These are phyloP conservation scores for Pteruthius melanotis DNA, from an alignment of 2,113 vertebrate genomes.

Conservation along the genomic window DNA sequence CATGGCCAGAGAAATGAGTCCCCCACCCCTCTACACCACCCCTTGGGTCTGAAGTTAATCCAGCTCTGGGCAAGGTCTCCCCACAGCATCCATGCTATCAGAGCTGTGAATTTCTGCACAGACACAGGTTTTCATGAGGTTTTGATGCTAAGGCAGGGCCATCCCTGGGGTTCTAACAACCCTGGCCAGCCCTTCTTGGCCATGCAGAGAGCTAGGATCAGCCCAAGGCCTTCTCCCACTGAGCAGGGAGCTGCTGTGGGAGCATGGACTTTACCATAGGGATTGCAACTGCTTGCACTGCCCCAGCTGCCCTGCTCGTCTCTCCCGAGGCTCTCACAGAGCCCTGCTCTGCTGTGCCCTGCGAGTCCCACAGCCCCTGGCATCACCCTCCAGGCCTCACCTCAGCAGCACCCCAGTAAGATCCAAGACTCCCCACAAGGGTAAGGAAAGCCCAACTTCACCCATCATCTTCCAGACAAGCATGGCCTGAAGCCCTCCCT, in stretches of 20 bases:
- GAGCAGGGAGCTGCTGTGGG: neutral
- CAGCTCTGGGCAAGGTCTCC: neutral
- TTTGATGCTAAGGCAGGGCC: neutral
- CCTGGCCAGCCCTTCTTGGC: neutral
- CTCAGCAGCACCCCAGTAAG: neutral
- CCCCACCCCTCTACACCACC: neutral
- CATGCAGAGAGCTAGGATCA: neutral
- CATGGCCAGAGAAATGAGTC: neutral
- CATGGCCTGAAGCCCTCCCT: neutral
- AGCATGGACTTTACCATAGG: fast-evolving
- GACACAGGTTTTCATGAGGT: neutral
- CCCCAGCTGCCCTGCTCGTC: neutral
- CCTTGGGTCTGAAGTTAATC: conserved; percentile 28
- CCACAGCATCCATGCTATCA: neutral
- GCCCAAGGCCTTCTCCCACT: neutral
- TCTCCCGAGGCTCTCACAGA: neutral
- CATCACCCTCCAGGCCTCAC: neutral
- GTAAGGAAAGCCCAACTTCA: neutral
- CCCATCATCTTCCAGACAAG: neutral
- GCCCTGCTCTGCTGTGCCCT: neutral
- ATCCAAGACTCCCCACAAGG: neutral
- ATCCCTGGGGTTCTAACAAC: neutral
- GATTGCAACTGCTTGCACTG: neutral
- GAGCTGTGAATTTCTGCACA: neutral
- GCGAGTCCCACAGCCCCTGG: neutral